Conservation (phyloP, 1,140 invertebrate genomes). For the Drosophila bocki region DNA sequence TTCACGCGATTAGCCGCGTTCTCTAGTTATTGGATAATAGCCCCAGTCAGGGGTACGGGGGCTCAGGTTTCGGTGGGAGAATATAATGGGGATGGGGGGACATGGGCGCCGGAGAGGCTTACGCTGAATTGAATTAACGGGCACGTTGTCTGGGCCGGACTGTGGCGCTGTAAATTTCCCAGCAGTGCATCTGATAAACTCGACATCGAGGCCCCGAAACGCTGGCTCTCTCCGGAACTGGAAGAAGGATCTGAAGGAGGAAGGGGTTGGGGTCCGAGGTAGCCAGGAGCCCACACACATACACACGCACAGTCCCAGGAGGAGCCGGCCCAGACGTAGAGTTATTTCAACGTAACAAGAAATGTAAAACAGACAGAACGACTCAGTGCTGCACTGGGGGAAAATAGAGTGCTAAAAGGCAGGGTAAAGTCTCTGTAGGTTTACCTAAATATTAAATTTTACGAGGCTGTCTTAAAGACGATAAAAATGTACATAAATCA, state of each 20-base stretch:
- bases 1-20: slow-evolving; percentile 80
- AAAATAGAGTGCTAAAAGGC: slow-evolving; percentile 7
- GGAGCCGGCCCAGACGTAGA: slow-evolving; percentile 49
- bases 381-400: slow-evolving; percentile 17
- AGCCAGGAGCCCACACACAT: slow-evolving; percentile 22
- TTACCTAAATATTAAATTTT: slow-evolving; percentile 6
- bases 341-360: slow-evolving; percentile 72
- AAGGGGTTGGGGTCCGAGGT: background rate
- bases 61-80: background rate
- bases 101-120: slow-evolving; percentile 41
- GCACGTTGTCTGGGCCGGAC: slow-evolving; percentile 52
- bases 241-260: slow-evolving; percentile 1
- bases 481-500: slow-evolving; percentile 3
- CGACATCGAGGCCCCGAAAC: slow-evolving; percentile 33
- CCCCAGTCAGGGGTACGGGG: slow-evolving; percentile 17
- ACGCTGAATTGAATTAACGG: slow-evolving; percentile 81
- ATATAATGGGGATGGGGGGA: too few relatives aligned
- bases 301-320: slow-evolving; percentile 32
- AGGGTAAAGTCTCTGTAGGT: background rate
- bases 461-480: background rate
- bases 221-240: slow-evolving; percentile 2
- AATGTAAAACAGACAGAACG: slow-evolving; percentile 73
- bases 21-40: slow-evolving; percentile 78
- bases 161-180: slow-evolving; percentile 74
- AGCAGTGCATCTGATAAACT: slow-evolving; percentile 77